Conservation (phyloP, 2,797 vertebrate genomes). For the Mormyrops attenuatus region DNA sequence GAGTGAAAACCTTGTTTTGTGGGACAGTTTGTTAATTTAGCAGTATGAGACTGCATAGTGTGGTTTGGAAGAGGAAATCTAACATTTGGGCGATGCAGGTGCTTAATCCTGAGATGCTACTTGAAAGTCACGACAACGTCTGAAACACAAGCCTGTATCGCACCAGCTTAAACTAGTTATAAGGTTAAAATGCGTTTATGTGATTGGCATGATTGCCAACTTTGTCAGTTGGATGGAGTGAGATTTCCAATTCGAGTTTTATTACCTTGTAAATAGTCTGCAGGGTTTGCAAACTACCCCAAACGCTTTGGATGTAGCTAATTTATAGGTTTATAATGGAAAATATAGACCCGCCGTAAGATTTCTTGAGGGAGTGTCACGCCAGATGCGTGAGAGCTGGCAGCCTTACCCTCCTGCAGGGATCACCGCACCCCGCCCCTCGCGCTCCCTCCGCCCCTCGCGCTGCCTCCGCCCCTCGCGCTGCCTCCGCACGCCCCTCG, state of each 20-base stretch:
- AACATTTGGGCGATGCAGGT: neutral
- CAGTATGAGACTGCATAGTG: neutral
- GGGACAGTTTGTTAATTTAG: neutral
- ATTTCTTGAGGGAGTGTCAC: neutral
- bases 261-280: neutral
- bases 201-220: neutral
- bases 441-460: too few species aligned
- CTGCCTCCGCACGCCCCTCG: neutral
- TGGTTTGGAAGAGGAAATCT: neutral
- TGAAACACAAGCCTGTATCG: neutral
- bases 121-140: neutral
- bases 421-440: neutral
- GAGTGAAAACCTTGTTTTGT: neutral
- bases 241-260: neutral
- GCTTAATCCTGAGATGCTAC: neutral
- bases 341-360: neutral
- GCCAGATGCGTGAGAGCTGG: neutral
- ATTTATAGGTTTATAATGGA: neutral
- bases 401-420: neutral
- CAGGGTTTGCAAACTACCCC: neutral
- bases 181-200: neutral
- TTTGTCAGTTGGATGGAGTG: neutral
- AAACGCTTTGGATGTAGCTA: neutral
- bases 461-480: too few species aligned
- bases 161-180: neutral